A percentile compares a stretch with the other conserved stretches of the same genome.
These are phyloP conservation scores for Himalopsyche kuldschensis DNA, from an alignment of 2,888 invertebrate genomes.

Conservation along the genomic window DNA sequence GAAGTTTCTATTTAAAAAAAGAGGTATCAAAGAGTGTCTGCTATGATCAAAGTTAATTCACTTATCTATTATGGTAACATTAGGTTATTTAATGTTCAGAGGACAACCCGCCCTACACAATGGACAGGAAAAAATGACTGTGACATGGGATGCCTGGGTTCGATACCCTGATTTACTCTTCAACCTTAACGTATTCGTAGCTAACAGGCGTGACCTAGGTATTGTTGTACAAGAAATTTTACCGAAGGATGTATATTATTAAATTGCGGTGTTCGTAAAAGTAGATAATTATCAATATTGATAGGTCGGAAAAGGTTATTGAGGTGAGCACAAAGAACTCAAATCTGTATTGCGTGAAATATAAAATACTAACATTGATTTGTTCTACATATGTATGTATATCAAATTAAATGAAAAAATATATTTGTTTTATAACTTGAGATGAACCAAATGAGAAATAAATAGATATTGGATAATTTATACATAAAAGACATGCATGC, in stretches of 20 bases:
- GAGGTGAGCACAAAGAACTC: too few species aligned
- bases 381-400: too few species aligned
- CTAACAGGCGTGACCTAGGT: background rate
- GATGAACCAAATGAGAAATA: too few species aligned
- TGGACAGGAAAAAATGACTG: conserved; percentile 6
- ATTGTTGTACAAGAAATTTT: background rate
- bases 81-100: conserved; percentile 20
- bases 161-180: conserved; percentile 23
- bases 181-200: background rate
- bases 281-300: background rate
- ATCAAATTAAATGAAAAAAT: too few species aligned
- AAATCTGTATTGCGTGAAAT: too few species aligned
- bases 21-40: background rate
- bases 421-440: too few species aligned
- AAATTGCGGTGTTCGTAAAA: background rate
- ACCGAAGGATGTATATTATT: background rate
- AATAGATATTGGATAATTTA: too few species aligned
- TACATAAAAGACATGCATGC: too few species aligned
- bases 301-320: too few species aligned
- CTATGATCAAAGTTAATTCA: conserved; percentile 23
- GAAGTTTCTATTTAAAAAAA: background rate
- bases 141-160: background rate
- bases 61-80: conserved; percentile 31
- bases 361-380: too few species aligned
- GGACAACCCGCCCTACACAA: conserved; percentile 12